phyloP scores from a whole-genome alignment of 2,113 vertebrate species.

The Hoplias malabaricus region DNA sequence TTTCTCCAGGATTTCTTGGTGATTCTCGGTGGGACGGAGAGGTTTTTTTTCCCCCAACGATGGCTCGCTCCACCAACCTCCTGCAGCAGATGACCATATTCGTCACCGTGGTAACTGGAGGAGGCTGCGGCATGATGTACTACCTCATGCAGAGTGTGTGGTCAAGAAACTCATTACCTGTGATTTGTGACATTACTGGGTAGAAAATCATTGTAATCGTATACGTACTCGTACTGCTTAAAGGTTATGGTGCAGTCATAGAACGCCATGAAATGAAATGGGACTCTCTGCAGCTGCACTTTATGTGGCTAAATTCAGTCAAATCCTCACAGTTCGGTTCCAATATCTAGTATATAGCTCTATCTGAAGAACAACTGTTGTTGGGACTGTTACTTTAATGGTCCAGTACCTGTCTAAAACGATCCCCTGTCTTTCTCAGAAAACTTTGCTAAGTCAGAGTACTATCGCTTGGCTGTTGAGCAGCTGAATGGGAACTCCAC shows the following conservation, averaged over 20 bases:
- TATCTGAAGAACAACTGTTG: neutral
- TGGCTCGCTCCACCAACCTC: slow-evolving; percentile 72
- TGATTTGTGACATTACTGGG: no score
- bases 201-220: no score
- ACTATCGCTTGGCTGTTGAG: slow-evolving; percentile 76
- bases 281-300: no score
- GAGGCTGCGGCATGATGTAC: slow-evolving; percentile 78
- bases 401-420: neutral
- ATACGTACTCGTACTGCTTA: no score
- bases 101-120: slow-evolving; percentile 72
- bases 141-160: slow-evolving; percentile 80
- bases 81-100: slow-evolving; percentile 81
- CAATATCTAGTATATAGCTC: no score
- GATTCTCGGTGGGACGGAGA: neutral
- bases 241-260: no score
- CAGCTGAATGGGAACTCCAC: slow-evolving; percentile 64
- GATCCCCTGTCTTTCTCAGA: slow-evolving; percentile 6
- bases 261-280: no score
- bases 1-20: neutral
- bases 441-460: slow-evolving; percentile 62
- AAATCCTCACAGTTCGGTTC: no score
- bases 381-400: neutral
- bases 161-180: no score
- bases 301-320: no score
- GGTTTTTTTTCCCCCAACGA: slow-evolving; percentile 47